Evolutionary conservation across 2,797 vertebrate species (phyloP), one percentile per base, ranked within the genome.

Genomic region (Poecilia velifera): DNA sequence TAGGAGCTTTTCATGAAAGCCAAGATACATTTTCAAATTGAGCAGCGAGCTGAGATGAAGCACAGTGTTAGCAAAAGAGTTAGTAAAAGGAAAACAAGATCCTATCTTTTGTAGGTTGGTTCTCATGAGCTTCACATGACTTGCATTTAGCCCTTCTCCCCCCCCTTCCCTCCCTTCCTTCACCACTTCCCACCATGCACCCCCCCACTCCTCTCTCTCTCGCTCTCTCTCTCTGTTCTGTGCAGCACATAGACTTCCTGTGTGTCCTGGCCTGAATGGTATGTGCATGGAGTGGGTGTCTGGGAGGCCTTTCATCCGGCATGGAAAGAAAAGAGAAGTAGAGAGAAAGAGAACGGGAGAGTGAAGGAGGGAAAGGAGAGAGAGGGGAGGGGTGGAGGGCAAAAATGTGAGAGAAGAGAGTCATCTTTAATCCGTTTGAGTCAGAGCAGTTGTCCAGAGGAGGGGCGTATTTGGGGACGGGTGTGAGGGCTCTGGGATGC

Each of bases 191-290:
- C 68, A 49, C 72, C 72, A 68, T 39, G 18, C 18, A 18, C 18
- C 76, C 79, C 53, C 45, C 66, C 8, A 66, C 72, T 81, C 79
- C 25, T 51, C 10, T 4, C 13, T 9, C 41, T 22, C n/a, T 41
- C 74, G 14, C 70, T 34, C 71, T 51, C 53, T 79, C 74, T 82
- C 86, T 62, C 81, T 82, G 79, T 87, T 87, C 85, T 22, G 62
- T 7, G 49, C 90, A 92, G 93, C 93, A 95, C 95, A 96, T 95
- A 95, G 94, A 95, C 94, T 93, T 96, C 94, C 94, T 96, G 96
- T 96, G 95, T 96, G 94, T 95, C 92, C 94, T 92, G 94, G 94
- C 93, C 94, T 94, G 94, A 95, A 95, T 96, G 95, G 95, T 95
- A 96, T 96, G 96, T 72, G 87, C 92, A 93, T 93, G 91, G 95